phyloP scores from a whole-genome alignment of 2,113 vertebrate genomes.

The Ptilonorhynchus violaceus region DNA sequence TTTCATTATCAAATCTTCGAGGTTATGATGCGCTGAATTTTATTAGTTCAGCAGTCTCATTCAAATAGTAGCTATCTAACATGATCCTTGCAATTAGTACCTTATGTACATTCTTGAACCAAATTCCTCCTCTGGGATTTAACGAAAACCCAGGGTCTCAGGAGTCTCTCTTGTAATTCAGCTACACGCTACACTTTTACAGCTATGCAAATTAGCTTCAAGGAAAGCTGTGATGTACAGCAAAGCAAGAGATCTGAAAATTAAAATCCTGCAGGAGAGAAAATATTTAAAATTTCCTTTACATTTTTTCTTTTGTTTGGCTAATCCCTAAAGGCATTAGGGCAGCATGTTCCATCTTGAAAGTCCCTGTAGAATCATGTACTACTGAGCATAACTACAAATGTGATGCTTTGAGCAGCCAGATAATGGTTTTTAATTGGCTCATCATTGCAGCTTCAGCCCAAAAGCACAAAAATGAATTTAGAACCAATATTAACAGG shows the following conservation, averaged over 20 bases:
- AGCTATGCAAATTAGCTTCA: slow-evolving; percentile 39
- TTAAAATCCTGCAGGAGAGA: slow-evolving; percentile 30
- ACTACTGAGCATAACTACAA: slow-evolving; percentile 45
- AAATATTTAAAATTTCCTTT: slow-evolving; percentile 61
- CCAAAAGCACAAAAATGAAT: slow-evolving; percentile 69
- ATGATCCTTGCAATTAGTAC: slow-evolving; percentile 36
- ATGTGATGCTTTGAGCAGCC: slow-evolving; percentile 53
- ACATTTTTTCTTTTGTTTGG: slow-evolving; percentile 51
- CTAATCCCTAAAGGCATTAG: slow-evolving; percentile 48
- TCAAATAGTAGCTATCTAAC: slow-evolving; percentile 37
- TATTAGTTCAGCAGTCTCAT: slow-evolving; percentile 20
- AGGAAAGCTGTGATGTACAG: slow-evolving; percentile 4
- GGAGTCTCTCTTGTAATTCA: slow-evolving; percentile 40
- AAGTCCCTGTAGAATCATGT: slow-evolving; percentile 44
- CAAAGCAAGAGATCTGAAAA: slow-evolving; percentile 39
- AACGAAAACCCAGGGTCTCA: slow-evolving; percentile 37
- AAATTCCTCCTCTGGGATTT: slow-evolving; percentile 44
- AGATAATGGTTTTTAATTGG: slow-evolving; percentile 72
- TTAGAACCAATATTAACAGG: slow-evolving; percentile 72
- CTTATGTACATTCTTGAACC: slow-evolving; percentile 26
- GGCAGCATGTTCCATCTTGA: slow-evolving; percentile 36
- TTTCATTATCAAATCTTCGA: background rate
- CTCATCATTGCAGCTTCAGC: slow-evolving; percentile 66
- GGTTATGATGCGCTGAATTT: slow-evolving; percentile 2
- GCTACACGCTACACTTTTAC: background rate